Base-by-base conservation (phyloP, 2,888 invertebrate species). In the Hydrotaea diabolus region DNA sequence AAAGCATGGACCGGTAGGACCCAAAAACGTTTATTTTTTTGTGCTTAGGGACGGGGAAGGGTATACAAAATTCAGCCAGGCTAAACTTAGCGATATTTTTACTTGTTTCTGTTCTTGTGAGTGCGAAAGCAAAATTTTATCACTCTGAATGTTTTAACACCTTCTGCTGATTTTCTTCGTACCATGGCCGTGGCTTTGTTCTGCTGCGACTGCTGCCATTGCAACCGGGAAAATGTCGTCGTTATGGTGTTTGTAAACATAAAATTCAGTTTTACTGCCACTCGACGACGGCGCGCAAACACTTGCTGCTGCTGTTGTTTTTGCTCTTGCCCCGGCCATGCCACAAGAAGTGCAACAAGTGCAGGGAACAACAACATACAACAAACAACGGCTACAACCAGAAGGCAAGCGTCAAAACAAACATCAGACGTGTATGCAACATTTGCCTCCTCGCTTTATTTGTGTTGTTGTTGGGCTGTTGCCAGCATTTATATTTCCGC, bases 71-170 rank as follows among this genome's bases (percentile, higher is more conserved):
- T n/a, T n/a, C n/a, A n/a, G n/a, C n/a, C n/a, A n/a, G n/a, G n/a
- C n/a, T n/a, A n/a, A n/a, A n/a, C n/a, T n/a, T n/a, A n/a, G n/a
- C n/a, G n/a, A n/a, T n/a, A 31, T 43, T 43, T 43, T 43, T 43
- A 7, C 43, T 3, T 43, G 1, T 2, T 43, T 3, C 9, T 43
- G 9, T 43, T 43, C 13, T 11, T 43, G 43, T 31, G 31, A 31
- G 31, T 36, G 76, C n/a, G 19, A 49, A 55, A 53, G 64, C 39
- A 62, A 26, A 53, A 49, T 64, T 76, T 36, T 43, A 23, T 76
- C 9, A 19, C 11, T 21, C 53, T 66, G 53, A 76, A 66, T 76
- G 39, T 31, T 66, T 76, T 64, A 76, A 76, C 76, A 76, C 76
- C 64, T 76, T 66, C 23, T 46, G 62, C 31, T 23, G 59, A 8